Evolutionary conservation across 2,888 invertebrate genomes (phyloP), one percentile per base, ranked within the genome.

Genomic region (Mimumesa dahlbomi): DNA sequence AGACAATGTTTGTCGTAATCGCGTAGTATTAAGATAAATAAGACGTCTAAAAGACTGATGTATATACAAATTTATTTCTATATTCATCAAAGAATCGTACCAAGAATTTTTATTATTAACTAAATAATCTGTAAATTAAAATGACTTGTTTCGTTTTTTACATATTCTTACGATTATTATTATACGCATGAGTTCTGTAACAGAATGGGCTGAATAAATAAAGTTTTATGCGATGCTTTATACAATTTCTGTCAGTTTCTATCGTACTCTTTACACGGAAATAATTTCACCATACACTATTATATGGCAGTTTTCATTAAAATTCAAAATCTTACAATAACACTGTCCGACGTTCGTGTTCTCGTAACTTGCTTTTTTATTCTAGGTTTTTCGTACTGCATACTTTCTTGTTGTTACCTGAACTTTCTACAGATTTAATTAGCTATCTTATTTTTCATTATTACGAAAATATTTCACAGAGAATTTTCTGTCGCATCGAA

Each of bases 41-140:
- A 59, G 46, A 43, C 16, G 1, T 25, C 19, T 4, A 54, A 48
- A 75, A 77, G 75, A 77, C 75, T 77, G 75, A 73, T 49, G 16
- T 45, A 54, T 46, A 49, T 49, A 62, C 19, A 66, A 58, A 53
- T 58, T 43, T 57, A 59, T 38, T 57, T 46, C 13, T 43, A 48
- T 42, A 53, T 25, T n/a, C 6, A 18, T 13, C 19, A 7, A 21
- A 18, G 5, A 5, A 29, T 22, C 29, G 7, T 49, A 43, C 13
- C 6, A 34, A 34, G 7, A 54, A 40, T 46, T 56, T 25, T 69
- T n/a, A n/a, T 52, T 50, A 34, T 31, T 19, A 19, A 53, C 25
- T 25, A 25, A 56, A 34, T n/a, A n/a, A n/a, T n/a, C n/a, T n/a
- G n/a, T n/a, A n/a, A n/a, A n/a, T n/a, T n/a, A n/a, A n/a, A n/a